Conservation (phyloP, 30 jellyfish, hydroid and myxozoan genomes). For the Aurelia sp. region DNA sequence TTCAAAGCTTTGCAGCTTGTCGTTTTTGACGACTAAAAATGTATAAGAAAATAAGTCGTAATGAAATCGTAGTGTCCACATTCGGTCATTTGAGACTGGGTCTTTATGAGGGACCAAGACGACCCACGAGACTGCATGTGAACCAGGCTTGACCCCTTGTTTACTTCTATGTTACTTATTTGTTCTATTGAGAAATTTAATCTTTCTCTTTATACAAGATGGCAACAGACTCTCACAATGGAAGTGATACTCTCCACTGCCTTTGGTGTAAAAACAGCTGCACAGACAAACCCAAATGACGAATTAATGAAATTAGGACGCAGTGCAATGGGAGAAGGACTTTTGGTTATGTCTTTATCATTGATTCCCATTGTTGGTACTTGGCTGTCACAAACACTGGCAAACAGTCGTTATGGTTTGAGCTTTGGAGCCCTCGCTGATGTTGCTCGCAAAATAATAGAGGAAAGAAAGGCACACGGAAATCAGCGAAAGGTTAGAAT, state of each 20-base stretch:
- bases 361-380: conserved; percentile 51
- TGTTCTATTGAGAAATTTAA: too few species aligned
- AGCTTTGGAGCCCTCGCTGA: conserved; percentile 9
- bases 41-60: too few species aligned
- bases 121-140: too few species aligned
- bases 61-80: too few species aligned
- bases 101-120: too few species aligned
- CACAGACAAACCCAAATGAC: conserved; percentile 71
- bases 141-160: too few species aligned
- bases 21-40: too few species aligned
- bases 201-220: conserved; percentile 12
- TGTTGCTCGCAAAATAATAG: conserved; percentile 44
- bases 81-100: too few species aligned
- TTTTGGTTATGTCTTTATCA: neutral
- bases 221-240: conserved; percentile 52
- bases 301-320: conserved; percentile 28
- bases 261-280: conserved; percentile 51
- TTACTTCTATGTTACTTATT: too few species aligned
- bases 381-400: neutral
- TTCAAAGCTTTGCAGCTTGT: too few species aligned
- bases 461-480: conserved; percentile 17
- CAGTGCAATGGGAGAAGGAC: conserved; percentile 18
- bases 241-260: conserved; percentile 66
- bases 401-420: conserved; percentile 27
- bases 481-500: neutral